Evolutionary conservation across 2,797 vertebrate species (phyloP), one percentile per base, ranked within the genome.

Genomic region (Novumbra hubbsi): DNA sequence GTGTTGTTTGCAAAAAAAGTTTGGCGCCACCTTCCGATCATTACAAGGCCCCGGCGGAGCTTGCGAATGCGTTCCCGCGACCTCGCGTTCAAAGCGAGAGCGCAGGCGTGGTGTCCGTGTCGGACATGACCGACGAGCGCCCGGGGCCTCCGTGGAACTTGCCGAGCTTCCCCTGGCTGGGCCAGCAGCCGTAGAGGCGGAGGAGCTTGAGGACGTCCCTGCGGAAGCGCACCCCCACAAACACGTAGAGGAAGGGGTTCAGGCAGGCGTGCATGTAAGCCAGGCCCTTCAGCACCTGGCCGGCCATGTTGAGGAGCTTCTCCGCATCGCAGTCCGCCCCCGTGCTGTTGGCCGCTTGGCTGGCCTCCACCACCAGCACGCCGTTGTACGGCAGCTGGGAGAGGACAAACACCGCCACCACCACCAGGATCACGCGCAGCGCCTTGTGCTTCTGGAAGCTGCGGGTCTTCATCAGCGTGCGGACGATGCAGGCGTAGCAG

Each of bases 211-310:
- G 0, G 7, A 97, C 60, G 0, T 94, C 96, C 0, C 21, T 87
- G 64, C 94, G 91, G 86, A 97, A 98, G 0, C 93, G 91, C 14
- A 91, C 88, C 0, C 96, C 97, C 1, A 96, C 92, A 0, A 98
- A 97, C 24, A 90, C 95, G 0, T 97, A 98, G 68, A 98, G 92
- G 73, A 97, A 88, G 0, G 96, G 96, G 81, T 97, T 98, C 78
- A 97, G 91, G 85, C 96, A 96, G 74, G 95, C 94, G 78, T 98
- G 96, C 68, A 91, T 72, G 81, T 96, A 97, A 48, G 96, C 96
- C 0, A 96, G 57, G 28, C 90, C 89, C 83, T 95, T 94, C 60
- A 96, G 90, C 70, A 96, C 83, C 86, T 96, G 94, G 12, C 89
- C 81, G 1, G 66, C 78, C 0, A 91, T 89, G 79, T 94, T 89